Base-by-base conservation (phyloP, 1,140 invertebrate species). In the Bombyx mori region DNA sequence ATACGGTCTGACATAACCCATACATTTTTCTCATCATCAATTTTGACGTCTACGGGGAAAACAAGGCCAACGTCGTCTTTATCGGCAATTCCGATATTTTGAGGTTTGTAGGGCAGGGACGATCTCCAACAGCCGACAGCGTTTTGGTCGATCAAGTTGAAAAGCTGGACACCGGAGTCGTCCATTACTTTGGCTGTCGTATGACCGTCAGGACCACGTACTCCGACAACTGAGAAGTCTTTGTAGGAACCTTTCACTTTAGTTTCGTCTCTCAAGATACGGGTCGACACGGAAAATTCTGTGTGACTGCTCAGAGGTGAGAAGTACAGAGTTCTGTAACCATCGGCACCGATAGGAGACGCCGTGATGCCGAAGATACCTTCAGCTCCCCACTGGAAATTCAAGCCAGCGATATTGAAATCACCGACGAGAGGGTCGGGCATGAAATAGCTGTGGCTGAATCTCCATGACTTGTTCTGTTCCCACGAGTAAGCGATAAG, bases 1-100 rank as follows among this genome's bases (percentile, higher is more conserved):
- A 96, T 95, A 43, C 91, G 86, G 72, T 96, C 94, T 0, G 94
- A 94, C 3, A 96, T 91, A 0, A 95, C 92, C 94, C 94, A 96
- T 8, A 92, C 88, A 60, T 91, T 90, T 62, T 88, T 84, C 56
- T 90, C 83, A 10, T 83, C 82, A 65, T 93, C 92, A 61, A 95
- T 92, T 85, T 95, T 94, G 43, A 96, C 89, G 68, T 95, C 94
- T 63, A 91, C 89, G 0, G 94, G 94, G 73, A 95, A 96, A 35
- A 94, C 92, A 44, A 96, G 73, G 12, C 92, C 91, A 0, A 91
- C 89, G 69, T 95, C 92, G 73, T 95, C 94, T 58, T 90, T 91
- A 53, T 94, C 94, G 6, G 93, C 91, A 12, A 95, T 77, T 8
- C 89, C 93, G n/a, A 92, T 90, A 82, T 93, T 93, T 51, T 91